Conservation (phyloP, 2,113 vertebrate species). For the Asarcornis scutulata region DNA sequence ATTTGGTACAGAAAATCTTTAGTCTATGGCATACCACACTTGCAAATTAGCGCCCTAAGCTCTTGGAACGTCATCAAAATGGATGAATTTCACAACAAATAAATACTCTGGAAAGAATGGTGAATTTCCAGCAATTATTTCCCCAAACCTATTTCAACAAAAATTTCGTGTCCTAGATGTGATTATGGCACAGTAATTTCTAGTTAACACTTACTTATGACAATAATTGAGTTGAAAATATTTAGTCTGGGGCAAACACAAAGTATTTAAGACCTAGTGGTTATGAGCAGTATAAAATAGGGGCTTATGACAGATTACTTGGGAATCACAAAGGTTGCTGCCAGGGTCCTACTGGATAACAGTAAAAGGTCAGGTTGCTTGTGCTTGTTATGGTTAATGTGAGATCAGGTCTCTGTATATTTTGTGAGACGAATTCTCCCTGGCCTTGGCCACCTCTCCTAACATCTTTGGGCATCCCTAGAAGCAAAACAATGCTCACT, state of each 20-base stretch:
- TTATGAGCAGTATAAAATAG: neutral
- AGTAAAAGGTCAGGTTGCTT: neutral
- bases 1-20: neutral
- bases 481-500: neutral
- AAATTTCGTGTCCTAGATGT: neutral
- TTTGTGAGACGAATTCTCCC: neutral
- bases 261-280: neutral
- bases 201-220: neutral
- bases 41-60: neutral
- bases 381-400: neutral
- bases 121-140: neutral
- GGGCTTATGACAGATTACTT: neutral
- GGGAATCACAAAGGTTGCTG: slow-evolving; percentile 22
- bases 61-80: neutral
- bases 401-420: neutral
- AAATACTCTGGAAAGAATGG: neutral
- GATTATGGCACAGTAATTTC: neutral
- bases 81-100: slow-evolving; percentile 1
- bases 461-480: neutral
- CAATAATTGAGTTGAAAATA: neutral
- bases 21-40: neutral
- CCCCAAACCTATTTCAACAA: neutral
- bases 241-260: neutral
- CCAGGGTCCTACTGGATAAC: neutral
- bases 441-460: neutral